Base-by-base conservation (phyloP, 2,797 vertebrate genomes). In the Petrocephalus sullivani region DNA sequence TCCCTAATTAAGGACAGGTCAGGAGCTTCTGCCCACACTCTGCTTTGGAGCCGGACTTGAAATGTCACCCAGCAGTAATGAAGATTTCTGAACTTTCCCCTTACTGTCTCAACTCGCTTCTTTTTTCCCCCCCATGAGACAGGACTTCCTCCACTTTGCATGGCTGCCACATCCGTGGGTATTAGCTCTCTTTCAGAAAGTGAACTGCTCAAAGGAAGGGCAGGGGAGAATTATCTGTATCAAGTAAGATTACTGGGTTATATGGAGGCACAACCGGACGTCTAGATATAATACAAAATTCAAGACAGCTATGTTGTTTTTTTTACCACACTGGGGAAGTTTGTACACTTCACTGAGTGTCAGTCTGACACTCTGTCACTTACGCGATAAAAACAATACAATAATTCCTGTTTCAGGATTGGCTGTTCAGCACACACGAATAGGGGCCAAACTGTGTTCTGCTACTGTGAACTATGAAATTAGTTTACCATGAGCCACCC, bases 1-100 rank as follows among this genome's bases (percentile, higher is more conserved):
- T 89, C 71, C 93, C 91, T 92, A 94, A 93, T 93, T 86, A 90
- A 91, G 89, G 84, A 87, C 88, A 90, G 91, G 93, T 92, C 92
- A 95, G 91, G 91, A 91, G 82, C 78, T 87, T 88, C 88, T 88
- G 91, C 92, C 75, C 88, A 87, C 87, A 87, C 88, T 78, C 0
- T 0, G 89, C 90, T 90, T 1, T 4, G 88, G 90, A 92, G 88
- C 89, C 88, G 88, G 91, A 81, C 92, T 91, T 89, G 90, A 94
- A 94, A 94, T 93, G 92, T 93, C 92, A 91, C 60, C 88, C 57
- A 90, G 89, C 88, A 87, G 90, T 84, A 90, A 90, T 90, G 91
- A 94, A 91, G 67, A 57, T 89, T 91, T 81, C 87, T 91, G 90
- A 91, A 91, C 90, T 89, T 91, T 90, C 89, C 88, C 37, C 71